A percentile compares a stretch with the other conserved stretches of the same genome.
These are phyloP conservation scores for Blera fallax DNA, from an alignment of 2,888 invertebrate genomes.

Conservation along the genomic window DNA sequence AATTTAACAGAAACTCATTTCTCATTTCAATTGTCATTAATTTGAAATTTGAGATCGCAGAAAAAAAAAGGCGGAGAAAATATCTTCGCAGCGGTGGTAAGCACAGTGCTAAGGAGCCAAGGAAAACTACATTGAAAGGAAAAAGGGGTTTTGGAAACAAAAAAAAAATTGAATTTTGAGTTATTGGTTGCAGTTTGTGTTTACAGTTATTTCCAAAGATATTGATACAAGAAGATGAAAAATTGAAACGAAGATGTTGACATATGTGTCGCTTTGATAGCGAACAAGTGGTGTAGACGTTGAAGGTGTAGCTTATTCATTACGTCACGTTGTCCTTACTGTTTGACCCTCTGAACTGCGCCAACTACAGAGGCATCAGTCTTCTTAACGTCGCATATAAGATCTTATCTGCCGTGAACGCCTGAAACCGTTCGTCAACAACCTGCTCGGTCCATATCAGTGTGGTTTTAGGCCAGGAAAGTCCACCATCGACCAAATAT, in stretches of 20 bases:
- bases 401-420: no score
- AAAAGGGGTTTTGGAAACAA: not conserved
- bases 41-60: conserved; percentile 69
- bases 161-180: conserved; percentile 32
- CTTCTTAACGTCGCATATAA: no score
- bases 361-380: no score
- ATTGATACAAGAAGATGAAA: not conserved
- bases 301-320: no score
- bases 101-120: not conserved
- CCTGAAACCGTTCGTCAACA: no score
- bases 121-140: conserved; percentile 14
- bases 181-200: conserved; percentile 43
- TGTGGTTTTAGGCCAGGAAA: no score
- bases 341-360: no score
- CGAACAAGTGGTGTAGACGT: not conserved
- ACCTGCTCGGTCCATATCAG: no score
- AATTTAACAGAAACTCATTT: conserved; percentile 67
- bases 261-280: not conserved
- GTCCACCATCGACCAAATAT: no score
- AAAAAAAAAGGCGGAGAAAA: not conserved
- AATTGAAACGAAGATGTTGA: conserved; percentile 31
- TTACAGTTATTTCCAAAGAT: conserved; percentile 35
- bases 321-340: no score
- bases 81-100: not conserved
- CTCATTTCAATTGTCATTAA: conserved; percentile 68